Percentiles rank a stretch among this genome's conserved stretches.
Evolutionary conservation across 2,113 vertebrate genomes (phyloP).

Genomic region (Cnemophilus loriae): DNA sequence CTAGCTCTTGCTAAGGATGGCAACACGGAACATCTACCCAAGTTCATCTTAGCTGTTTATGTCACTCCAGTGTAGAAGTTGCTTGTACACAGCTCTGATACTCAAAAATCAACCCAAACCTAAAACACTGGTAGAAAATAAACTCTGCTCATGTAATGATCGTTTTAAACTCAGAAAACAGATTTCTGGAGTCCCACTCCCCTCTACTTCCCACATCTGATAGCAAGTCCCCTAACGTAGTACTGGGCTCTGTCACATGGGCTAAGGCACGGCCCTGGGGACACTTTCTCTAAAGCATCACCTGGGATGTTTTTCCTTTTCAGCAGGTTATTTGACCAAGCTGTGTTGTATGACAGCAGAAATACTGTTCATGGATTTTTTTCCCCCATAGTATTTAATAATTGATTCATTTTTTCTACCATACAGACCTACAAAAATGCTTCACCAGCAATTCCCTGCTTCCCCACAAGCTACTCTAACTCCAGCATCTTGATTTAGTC

Average conservation of each 20-base stretch:
- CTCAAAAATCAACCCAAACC: not conserved
- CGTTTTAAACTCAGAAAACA: not conserved
- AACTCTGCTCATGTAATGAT: not conserved
- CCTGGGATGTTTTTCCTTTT: not conserved
- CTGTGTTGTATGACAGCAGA: not conserved
- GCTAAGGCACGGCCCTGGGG: not conserved
- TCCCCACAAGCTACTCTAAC: not conserved
- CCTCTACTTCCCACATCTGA: not conserved
- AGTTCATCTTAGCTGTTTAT: not conserved
- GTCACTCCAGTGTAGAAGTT: not conserved
- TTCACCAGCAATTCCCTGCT: not conserved
- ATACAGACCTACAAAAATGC: not conserved
- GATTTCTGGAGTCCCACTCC: not conserved
- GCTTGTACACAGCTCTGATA: not conserved
- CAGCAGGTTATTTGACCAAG: not conserved
- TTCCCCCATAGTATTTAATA: not conserved
- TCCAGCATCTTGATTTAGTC: not conserved
- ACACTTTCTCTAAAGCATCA: not conserved
- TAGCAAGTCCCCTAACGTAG: accelerated
- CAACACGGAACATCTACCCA: not conserved
- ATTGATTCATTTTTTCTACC: not conserved
- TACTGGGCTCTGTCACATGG: not conserved
- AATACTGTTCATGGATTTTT: not conserved
- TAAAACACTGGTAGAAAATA: not conserved
- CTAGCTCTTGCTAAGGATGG: not conserved